Evolutionary conservation across 2,888 invertebrate genomes (phyloP).

Genomic region (Drosophila diplacantha): DNA sequence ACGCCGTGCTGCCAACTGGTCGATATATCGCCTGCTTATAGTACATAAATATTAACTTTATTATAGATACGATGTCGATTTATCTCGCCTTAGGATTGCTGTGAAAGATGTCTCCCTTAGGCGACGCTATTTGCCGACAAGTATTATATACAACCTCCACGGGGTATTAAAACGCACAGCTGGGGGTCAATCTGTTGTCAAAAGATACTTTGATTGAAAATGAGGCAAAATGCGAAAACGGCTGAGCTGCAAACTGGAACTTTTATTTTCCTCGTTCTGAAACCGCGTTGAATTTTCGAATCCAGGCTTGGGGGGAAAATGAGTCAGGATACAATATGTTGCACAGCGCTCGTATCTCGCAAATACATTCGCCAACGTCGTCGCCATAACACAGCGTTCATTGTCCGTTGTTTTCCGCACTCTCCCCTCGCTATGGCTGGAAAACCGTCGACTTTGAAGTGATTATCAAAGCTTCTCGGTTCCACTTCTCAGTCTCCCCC

Average conservation of each 20-base stretch:
- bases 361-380: conserved; percentile 19
- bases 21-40: too few species aligned
- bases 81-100: neutral
- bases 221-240: neutral
- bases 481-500: conserved; percentile 4
- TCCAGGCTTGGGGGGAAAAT: neutral
- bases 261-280: neutral
- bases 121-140: neutral
- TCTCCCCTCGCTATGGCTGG: conserved; percentile 4
- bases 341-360: conserved; percentile 32
- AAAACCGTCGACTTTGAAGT: conserved; percentile 42
- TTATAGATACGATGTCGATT: neutral
- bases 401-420: conserved; percentile 21
- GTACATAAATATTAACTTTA: neutral
- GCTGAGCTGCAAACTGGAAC: too few species aligned
- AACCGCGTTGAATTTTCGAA: too few species aligned
- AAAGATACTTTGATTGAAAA: conserved; percentile 15
- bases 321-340: conserved; percentile 31
- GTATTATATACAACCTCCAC: neutral
- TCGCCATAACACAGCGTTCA: conserved; percentile 32
- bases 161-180: conserved; percentile 3
- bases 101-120: neutral
- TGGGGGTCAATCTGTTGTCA: conserved; percentile 29
- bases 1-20: too few species aligned
- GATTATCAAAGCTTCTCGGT: conserved; percentile 48